phyloP scores from a whole-genome alignment of 92 coral and sea anemone species.

The Palythoa caribaeorum region DNA sequence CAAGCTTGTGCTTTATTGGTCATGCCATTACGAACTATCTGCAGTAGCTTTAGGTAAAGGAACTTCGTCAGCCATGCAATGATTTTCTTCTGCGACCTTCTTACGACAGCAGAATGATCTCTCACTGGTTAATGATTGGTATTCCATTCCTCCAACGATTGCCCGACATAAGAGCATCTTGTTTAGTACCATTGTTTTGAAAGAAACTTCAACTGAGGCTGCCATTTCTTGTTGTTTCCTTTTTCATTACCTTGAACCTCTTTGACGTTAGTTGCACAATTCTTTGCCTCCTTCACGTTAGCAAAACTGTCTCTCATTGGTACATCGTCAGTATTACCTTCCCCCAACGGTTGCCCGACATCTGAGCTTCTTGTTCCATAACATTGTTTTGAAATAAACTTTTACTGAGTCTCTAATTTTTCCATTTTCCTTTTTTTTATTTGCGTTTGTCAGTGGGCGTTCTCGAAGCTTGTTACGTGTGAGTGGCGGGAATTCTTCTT shows the following conservation, averaged over 20 bases:
- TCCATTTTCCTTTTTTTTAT: neutral
- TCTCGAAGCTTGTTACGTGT: neutral
- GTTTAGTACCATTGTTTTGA: neutral
- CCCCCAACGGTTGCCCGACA: conserved; percentile 2
- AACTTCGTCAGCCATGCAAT: neutral
- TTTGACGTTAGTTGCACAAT: neutral
- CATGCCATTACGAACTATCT: no score
- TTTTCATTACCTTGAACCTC: conserved; percentile 6
- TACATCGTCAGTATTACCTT: conserved; percentile 14
- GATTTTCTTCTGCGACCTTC: neutral
- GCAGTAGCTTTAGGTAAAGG: neutral
- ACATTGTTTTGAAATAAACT: neutral
- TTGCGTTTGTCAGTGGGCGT: neutral
- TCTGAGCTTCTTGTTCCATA: conserved; percentile 6
- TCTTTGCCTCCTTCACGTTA: conserved; percentile 10
- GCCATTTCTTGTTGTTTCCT: conserved; percentile 22
- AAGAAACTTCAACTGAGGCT: conserved; percentile 15
- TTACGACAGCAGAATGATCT: neutral
- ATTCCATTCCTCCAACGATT: conserved; percentile 1
- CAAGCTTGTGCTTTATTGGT: no score
- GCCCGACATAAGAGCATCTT: conserved; percentile 2
- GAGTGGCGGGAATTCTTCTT: conserved; percentile 9
- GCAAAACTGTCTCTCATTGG: neutral
- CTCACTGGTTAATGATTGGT: neutral
- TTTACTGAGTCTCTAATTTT: neutral